Base-by-base conservation (phyloP, 2,888 invertebrate species). In the Melieria picta region DNA sequence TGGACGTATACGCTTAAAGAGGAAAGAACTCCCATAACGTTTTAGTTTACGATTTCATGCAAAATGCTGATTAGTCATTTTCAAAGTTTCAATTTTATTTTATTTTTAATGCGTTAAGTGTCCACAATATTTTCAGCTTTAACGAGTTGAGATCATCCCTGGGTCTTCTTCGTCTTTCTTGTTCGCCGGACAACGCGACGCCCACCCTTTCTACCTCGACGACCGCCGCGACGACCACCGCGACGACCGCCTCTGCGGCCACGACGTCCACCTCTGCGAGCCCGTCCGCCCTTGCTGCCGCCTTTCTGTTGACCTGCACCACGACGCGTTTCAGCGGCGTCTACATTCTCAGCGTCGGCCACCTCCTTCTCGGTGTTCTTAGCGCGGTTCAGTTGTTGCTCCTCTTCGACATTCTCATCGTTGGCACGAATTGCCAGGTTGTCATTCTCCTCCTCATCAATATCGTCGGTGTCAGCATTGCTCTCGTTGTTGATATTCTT, bases 231-330 rank as follows among this genome's bases (percentile, higher is more conserved):
- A 16, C 60, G 13, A 30, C 11, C 4, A 47, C 46, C 43, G 11
- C 46, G 45, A 5, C 42, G 13, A 5, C 63, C n/a, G 11, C 62
- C 42, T 48, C 13, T 47, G 48, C 58, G 10, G 6, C 16, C 50
- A 3, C 30, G 30, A 43, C 62, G n/a, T 13, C 55, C 16, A 46
- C 66, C 48, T 6, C 16, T 62, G n/a, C 69, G 62, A 45, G 55
- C 46, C 55, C 65, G 47, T 30, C 63, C 50, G 5, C 56, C n/a
- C 4, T 47, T 30, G 46, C 64, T 56, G 43, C 43, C 16, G 42
- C 43, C 16, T 62, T 48, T 45, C 16, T 45, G 55, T 4, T 63
- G 66, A 13, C 62, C 43, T 7, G 13, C 55, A 61, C 69, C 66
- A 6, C 60, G 58, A 11, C 60, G 50, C 1, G 16, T 45, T n/a